Base-by-base conservation (phyloP, 2,797 vertebrate genomes). In the Sebastes cheni region DNA sequence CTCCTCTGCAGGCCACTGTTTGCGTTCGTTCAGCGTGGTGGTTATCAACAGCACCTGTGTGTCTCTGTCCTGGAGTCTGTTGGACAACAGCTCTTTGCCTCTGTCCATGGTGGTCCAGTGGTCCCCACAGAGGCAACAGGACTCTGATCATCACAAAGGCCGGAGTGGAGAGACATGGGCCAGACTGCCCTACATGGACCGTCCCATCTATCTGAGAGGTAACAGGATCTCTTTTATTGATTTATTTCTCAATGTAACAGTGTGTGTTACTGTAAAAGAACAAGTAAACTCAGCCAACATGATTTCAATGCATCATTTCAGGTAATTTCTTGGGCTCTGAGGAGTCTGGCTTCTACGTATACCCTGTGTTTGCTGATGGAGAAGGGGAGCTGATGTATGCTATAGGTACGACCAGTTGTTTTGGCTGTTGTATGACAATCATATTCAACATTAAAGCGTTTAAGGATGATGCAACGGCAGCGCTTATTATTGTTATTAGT, bases 71-170 rank as follows among this genome's bases (percentile, higher is more conserved):
- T 99, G 98, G 98, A 93, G 75, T 0, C 89, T 98, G 25, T 71
- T 83, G 11, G 92, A 96, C 59, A 84, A 88, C 12, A 84, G 62
- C 23, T 84, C 92, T 0, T 64, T 61, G 7, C 88, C 97, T 4
- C 89, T 89, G 11, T 96, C 92, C 84, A 96, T 98, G 86, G 92
- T 99, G 73, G 89, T 99, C 3, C 96, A 98, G 87, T 99, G 98
- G 98, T 85, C 76, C 12, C 87, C 89, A 10, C 87, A 94, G 74
- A 93, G 89, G 27, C 91, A 78, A 29, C 88, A 72, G 67, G 80
- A 82, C 61, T 73, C 75, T n/a, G 77, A 62, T 34, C 88, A 91
- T 6, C 87, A 91, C 80, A 90, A 81, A 75, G 90, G 87, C 11
- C 77, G 77, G 18, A 92, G 85, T 3, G 86, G 73, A 42, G 36